Conservation (phyloP, 2,888 invertebrate genomes). For the Cheilosia grossa region DNA sequence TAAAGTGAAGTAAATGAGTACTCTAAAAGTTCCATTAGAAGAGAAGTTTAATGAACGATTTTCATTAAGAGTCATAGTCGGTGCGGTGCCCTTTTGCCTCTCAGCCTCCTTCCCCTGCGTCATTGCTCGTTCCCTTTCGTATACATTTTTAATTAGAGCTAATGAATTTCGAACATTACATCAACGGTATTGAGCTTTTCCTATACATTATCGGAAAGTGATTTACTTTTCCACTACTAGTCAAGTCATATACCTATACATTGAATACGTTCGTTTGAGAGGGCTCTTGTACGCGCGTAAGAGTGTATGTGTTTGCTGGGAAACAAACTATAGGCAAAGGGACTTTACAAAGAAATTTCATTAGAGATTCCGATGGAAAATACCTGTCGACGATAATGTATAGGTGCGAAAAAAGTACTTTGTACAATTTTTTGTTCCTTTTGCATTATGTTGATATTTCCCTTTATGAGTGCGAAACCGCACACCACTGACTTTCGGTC, state of each 20-base stretch:
- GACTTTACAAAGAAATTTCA: conserved; percentile 58
- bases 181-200: conserved; percentile 71
- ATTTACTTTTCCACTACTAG: conserved; percentile 65
- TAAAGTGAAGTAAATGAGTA: conserved; percentile 68
- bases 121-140: conserved; percentile 44
- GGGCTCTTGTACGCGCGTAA: conserved; percentile 3
- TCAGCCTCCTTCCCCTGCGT: neutral
- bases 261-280: conserved; percentile 52
- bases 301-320: neutral
- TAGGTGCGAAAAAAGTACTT: conserved; percentile 57
- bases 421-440: conserved; percentile 8
- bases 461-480: conserved; percentile 31
- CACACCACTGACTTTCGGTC: conserved; percentile 18
- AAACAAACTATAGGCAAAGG: conserved; percentile 56
- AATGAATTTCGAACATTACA: conserved; percentile 73
- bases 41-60: conserved; percentile 72
- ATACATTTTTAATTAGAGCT: conserved; percentile 74
- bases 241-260: conserved; percentile 37
- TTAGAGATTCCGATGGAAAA: conserved; percentile 53
- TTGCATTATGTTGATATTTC: conserved; percentile 1
- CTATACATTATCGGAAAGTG: conserved; percentile 72
- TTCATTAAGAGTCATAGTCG: conserved; percentile 70
- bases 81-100: conserved; percentile 26
- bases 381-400: conserved; percentile 54
- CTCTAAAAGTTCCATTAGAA: conserved; percentile 73